These are phyloP conservation scores for Ormyrus rosae DNA, from an alignment of 2,888 invertebrate species.

Conservation along the genomic window DNA sequence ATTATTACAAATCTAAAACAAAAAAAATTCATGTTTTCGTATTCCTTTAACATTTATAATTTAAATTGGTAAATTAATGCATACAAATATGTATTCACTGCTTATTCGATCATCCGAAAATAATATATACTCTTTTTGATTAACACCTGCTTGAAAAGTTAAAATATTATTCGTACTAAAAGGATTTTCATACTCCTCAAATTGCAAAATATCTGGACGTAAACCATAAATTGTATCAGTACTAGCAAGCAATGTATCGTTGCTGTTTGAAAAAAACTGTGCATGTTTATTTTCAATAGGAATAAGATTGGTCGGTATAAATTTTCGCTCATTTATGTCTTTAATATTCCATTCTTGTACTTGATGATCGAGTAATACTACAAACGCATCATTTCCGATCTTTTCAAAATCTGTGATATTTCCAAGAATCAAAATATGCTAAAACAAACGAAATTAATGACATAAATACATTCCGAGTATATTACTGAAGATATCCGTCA, in stretches of 20 bases:
- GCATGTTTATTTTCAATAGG: slow-evolving; percentile 42
- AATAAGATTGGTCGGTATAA: slow-evolving; percentile 9
- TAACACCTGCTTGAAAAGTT: slow-evolving; percentile 64
- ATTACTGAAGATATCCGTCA: too few relatives aligned
- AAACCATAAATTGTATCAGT: slow-evolving; percentile 55
- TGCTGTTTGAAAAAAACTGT: slow-evolving; percentile 57
- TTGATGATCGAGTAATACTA: slow-evolving; percentile 51
- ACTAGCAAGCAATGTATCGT: slow-evolving; percentile 56
- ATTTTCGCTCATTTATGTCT: slow-evolving; percentile 31
- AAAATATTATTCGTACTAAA: slow-evolving; percentile 55
- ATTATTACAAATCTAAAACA: slow-evolving; percentile 63
- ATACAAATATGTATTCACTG: slow-evolving; percentile 66
- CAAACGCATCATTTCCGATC: slow-evolving; percentile 59
- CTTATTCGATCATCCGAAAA: slow-evolving; percentile 61
- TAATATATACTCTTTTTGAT: slow-evolving; percentile 61
- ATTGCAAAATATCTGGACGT: slow-evolving; percentile 29
- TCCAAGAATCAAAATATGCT: slow-evolving; percentile 65
- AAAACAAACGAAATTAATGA: slow-evolving; percentile 18
- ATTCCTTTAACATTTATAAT: background rate
- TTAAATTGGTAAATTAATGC: slow-evolving; percentile 53
- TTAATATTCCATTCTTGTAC: slow-evolving; percentile 59
- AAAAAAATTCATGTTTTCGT: background rate
- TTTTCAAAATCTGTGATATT: slow-evolving; percentile 59
- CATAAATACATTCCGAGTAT: background rate
- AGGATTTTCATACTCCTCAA: slow-evolving; percentile 42